Conservation (phyloP, 2,113 vertebrate species). For the Hypanus sabinus region DNA sequence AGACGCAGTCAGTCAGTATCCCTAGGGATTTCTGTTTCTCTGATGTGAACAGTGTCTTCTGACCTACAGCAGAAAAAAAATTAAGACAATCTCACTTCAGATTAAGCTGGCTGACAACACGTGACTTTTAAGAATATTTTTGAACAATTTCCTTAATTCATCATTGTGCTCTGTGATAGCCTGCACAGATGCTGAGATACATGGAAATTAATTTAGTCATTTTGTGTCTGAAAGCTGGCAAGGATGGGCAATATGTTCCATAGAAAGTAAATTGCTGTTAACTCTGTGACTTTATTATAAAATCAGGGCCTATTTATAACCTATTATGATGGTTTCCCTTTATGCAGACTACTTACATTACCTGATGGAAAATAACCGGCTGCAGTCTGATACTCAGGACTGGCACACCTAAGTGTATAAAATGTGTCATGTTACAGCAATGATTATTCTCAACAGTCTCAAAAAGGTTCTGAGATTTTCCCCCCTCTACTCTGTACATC, state of each 20-base stretch:
- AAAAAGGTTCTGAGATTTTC: neutral
- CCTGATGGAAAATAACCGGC: neutral
- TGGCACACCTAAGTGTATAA: neutral
- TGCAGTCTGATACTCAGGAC: neutral
- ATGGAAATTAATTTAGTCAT: slow-evolving; percentile 34
- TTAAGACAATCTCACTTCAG: slow-evolving; percentile 32
- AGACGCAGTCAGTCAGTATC: slow-evolving; percentile 20
- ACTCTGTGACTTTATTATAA: slow-evolving; percentile 32
- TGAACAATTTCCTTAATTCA: slow-evolving; percentile 28
- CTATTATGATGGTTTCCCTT: slow-evolving; percentile 23
- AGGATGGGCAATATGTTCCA: slow-evolving; percentile 27
- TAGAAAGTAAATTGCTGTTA: slow-evolving; percentile 30
- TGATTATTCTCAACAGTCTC: neutral
- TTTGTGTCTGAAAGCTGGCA: slow-evolving; percentile 7
- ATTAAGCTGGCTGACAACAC: slow-evolving; percentile 33
- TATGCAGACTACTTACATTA: neutral
- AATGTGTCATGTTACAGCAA: neutral
- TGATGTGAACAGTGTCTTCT: slow-evolving; percentile 12
- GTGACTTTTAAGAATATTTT: slow-evolving; percentile 25
- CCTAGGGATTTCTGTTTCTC: slow-evolving; percentile 14
- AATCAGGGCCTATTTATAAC: slow-evolving; percentile 28
- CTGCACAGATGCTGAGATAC: slow-evolving; percentile 34
- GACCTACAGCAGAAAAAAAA: slow-evolving; percentile 26
- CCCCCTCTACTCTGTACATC: neutral
- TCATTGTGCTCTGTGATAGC: slow-evolving; percentile 6